Conservation (phyloP, 2,888 invertebrate genomes). For the Bombylius major region DNA sequence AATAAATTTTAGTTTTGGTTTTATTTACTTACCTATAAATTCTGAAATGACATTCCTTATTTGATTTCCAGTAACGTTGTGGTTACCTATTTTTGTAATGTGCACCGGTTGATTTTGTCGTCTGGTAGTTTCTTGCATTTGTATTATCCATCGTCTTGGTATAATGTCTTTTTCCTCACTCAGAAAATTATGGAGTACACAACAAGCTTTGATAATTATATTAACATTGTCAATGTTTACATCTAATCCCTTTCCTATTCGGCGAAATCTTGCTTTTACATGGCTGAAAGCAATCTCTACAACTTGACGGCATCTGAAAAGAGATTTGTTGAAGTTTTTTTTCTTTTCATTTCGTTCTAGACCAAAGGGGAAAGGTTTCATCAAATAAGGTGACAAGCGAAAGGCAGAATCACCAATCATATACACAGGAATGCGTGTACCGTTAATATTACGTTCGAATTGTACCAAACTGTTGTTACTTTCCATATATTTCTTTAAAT, state of each 20-base stretch:
- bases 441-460: too few relatives aligned
- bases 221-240: neutral
- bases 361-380: neutral
- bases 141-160: neutral
- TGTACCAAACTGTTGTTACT: too few relatives aligned
- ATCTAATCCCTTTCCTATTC: neutral
- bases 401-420: neutral
- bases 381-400: neutral
- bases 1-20: too few relatives aligned
- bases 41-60: too few relatives aligned
- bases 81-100: too few relatives aligned
- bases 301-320: neutral
- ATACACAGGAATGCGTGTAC: too few relatives aligned
- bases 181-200: constrained; percentile 3
- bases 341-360: neutral
- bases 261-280: neutral
- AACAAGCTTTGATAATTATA: neutral
- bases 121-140: neutral
- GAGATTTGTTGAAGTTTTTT: neutral
- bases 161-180: neutral
- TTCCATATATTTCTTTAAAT: too few relatives aligned
- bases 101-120: neutral
- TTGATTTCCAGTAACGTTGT: too few relatives aligned
- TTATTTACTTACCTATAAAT: too few relatives aligned
- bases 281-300: too few relatives aligned